A percentile compares a stretch with the other conserved stretches of the same genome.
These are phyloP conservation scores for Thecocarcelia acutangulata DNA, from an alignment of 2,888 invertebrate genomes.

Conservation along the genomic window DNA sequence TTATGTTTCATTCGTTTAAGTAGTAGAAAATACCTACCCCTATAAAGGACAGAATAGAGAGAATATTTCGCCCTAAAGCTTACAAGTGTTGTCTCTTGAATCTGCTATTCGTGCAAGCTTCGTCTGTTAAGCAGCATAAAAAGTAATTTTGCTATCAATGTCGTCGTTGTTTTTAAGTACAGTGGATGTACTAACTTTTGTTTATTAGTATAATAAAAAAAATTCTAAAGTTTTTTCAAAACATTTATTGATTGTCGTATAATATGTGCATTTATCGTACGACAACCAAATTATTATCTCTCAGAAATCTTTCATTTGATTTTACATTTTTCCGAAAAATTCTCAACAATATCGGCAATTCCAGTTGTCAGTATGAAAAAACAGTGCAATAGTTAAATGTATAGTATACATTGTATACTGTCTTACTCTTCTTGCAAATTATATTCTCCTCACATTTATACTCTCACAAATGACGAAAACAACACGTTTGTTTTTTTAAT, in stretches of 20 bases:
- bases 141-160: not conserved
- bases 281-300: too few species aligned
- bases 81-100: conserved; percentile 1
- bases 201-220: too few species aligned
- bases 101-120: conserved; percentile 12
- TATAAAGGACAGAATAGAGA: conserved; percentile 8
- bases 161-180: not conserved
- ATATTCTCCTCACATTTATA: conserved; percentile 22
- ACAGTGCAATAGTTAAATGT: conserved; percentile 25
- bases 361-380: conserved; percentile 42
- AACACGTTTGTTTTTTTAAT: conserved; percentile 32
- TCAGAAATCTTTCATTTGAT: too few species aligned
- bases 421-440: conserved; percentile 33
- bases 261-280: too few species aligned
- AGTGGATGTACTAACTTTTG: too few species aligned
- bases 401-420: too few species aligned
- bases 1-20: conserved; percentile 5
- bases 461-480: conserved; percentile 41
- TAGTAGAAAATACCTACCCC: conserved; percentile 28
- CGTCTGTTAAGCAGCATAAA: not conserved
- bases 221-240: too few species aligned
- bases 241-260: too few species aligned
- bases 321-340: too few species aligned
- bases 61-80: conserved; percentile 28
- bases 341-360: conserved; percentile 56